These are phyloP conservation scores for Nemoura dubitans DNA, from an alignment of 2,888 invertebrate genomes.

Conservation along the genomic window DNA sequence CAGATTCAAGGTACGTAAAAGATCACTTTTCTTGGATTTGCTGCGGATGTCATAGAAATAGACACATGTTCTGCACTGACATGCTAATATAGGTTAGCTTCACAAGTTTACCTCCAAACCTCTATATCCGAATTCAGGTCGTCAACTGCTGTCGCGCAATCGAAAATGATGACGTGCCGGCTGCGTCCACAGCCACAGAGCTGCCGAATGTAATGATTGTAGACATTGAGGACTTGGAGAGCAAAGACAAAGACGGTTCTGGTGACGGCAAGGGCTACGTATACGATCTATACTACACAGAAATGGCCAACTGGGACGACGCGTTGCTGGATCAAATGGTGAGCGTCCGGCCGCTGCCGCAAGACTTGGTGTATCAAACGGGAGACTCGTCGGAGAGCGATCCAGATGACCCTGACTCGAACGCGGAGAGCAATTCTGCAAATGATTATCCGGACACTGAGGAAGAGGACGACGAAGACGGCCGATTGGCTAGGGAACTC, in stretches of 20 bases:
- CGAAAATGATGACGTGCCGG: slow-evolving; percentile 53
- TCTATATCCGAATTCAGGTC: slow-evolving; percentile 59
- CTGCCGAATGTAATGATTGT: slow-evolving; percentile 46
- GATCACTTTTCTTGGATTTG: background rate
- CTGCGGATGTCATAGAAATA: background rate
- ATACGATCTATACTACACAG: slow-evolving; percentile 70
- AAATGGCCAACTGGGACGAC: slow-evolving; percentile 62
- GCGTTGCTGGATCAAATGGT: slow-evolving; percentile 59
- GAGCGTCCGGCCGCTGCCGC: slow-evolving; percentile 57
- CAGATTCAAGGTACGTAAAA: slow-evolving; percentile 59
- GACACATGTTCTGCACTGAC: background rate
- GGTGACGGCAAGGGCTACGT: slow-evolving; percentile 60
- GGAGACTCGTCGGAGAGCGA: slow-evolving; percentile 57
- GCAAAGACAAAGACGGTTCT: slow-evolving; percentile 13
- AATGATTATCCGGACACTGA: slow-evolving; percentile 83
- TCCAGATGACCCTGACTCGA: slow-evolving; percentile 72
- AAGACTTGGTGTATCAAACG: slow-evolving; percentile 48
- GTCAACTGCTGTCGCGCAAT: slow-evolving; percentile 66
- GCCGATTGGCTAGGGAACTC: slow-evolving; percentile 66
- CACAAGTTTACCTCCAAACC: background rate
- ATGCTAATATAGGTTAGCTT: background rate
- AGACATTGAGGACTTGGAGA: slow-evolving; percentile 34
- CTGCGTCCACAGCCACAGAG: slow-evolving; percentile 52
- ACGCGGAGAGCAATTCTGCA: slow-evolving; percentile 79
- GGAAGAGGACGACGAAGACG: slow-evolving; percentile 69